Base-by-base conservation (phyloP, 2,113 vertebrate species). In the Illadopsis cleaveri region DNA sequence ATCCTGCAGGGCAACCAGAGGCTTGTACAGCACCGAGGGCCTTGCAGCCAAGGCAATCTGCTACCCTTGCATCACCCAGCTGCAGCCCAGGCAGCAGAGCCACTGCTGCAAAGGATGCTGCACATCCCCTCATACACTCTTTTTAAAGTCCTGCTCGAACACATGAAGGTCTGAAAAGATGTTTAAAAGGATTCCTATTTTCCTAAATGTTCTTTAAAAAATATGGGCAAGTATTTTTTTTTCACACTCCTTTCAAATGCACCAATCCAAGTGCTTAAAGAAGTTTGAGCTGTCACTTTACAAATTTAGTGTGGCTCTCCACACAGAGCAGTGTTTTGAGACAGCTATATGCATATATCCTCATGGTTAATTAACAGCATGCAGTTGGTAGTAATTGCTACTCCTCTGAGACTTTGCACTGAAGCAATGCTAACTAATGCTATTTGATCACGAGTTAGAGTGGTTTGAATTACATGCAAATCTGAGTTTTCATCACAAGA, bases 21-120 rank as follows among this genome's bases (percentile, higher is more conserved):
- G 31, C 33, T 76, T 22, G 2, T 25, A 47, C 50, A 3, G 0
- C 13, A 11, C 0, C 0, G 4, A 77, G 25, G 14, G 45, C 64
- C 37, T 31, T 45, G 40, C 28, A 70, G 37, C 10, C 38, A 30
- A 82, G 37, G 30, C 51, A 73, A 58, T 4, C 73, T 61, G 54
- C 48, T 31, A 33, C 37, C 30, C 37, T 10, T 3, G 35, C 13
- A 15, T 24, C 50, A 48, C 10, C 22, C 69, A 78, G 45, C 37
- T 73, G 37, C 77, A 53, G 50, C 47, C 9, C 28, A 27, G 35
- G 12, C 44, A 86, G 62, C 2, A 2, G 4, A 65, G 28, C 50
- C 64, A 48, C 45, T 25, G 30, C 48, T n/a, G 44, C 40, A 37
- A 0, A 45, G 7, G 15, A 71, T 23, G 54, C 58, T 86, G 35